phyloP scores from a whole-genome alignment of 1,140 invertebrate species.

The Zaprionus vittiger region DNA sequence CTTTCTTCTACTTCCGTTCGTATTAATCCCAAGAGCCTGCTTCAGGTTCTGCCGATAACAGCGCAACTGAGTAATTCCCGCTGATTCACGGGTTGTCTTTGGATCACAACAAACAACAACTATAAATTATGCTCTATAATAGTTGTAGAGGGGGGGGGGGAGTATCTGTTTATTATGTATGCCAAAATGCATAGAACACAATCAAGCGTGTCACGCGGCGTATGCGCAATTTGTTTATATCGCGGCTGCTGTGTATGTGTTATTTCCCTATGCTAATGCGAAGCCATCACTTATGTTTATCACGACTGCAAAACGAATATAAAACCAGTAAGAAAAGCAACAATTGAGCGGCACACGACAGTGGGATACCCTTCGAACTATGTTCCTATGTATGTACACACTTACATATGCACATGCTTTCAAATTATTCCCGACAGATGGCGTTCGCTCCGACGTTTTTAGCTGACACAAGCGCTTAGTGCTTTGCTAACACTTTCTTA shows the following conservation, averaged over 20 bases:
- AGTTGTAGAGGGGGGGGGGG: background rate
- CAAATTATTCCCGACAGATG: no score
- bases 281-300: constrained; percentile 23
- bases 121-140: background rate
- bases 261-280: constrained; percentile 23
- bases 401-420: no score
- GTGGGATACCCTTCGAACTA: no score
- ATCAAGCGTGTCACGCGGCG: constrained; percentile 53
- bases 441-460: no score
- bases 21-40: background rate
- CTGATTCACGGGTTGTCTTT: constrained; percentile 12
- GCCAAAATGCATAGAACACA: constrained; percentile 21
- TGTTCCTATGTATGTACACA: no score
- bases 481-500: no score
- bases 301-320: constrained; percentile 10
- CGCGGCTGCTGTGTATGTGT: background rate
- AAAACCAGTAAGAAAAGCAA: no score
- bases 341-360: no score
- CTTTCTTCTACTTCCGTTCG: constrained; percentile 6
- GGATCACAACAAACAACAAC: background rate
- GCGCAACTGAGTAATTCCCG: constrained; percentile 13
- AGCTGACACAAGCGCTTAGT: no score
- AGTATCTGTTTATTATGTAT: constrained; percentile 21
- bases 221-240: constrained; percentile 57
- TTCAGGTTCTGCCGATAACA: constrained; percentile 13